Base-by-base conservation (phyloP, 2,797 vertebrate species). In the Uromys caudimaculatus region DNA sequence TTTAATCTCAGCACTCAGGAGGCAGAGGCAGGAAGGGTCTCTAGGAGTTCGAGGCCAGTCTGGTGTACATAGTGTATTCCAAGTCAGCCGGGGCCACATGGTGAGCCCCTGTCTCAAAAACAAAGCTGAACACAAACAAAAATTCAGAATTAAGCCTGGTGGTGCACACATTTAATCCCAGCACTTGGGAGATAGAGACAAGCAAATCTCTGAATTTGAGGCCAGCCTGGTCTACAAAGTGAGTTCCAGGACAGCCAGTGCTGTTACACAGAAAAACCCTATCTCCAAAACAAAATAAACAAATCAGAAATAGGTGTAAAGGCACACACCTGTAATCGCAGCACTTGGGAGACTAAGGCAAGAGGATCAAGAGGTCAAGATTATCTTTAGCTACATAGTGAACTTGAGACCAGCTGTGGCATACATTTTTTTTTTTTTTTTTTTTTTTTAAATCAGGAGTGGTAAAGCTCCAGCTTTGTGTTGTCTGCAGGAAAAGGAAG, bases 381-480 rank as follows among this genome's bases (percentile, higher is more conserved):
- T 71, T 17, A 54, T 54, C 64, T 50, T 54, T 87, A 38, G 13
- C 27, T 76, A 89, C 11, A 47, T 2, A 4, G 38, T 35, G 38
- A 60, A 13, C 29, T 54, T 58, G 38, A 88, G 27, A 27, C 50
- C 71, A 60, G 71, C 38, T 17, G 17, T 47, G 24, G 21, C 10
- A 54, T 44, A 58, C 9, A 58, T 24, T 52, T 41, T 76, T 23
- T 44, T 35, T 50, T 58, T 9, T n/a, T n/a, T n/a, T n/a, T n/a
- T n/a, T n/a, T n/a, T n/a, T n/a, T n/a, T n/a, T n/a, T n/a, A n/a
- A n/a, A 14, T 41, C 27, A 91, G 13, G 69, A 89, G 56, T 77
- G 81, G 69, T 67, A 76, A 91, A 95, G 85, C 29, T 81, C 32
- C 19, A 11, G 62, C 77, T 54, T 78, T 86, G 58, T 90, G 92